Conservation (phyloP, 2,888 invertebrate genomes). For the Noctua fimbriata region DNA sequence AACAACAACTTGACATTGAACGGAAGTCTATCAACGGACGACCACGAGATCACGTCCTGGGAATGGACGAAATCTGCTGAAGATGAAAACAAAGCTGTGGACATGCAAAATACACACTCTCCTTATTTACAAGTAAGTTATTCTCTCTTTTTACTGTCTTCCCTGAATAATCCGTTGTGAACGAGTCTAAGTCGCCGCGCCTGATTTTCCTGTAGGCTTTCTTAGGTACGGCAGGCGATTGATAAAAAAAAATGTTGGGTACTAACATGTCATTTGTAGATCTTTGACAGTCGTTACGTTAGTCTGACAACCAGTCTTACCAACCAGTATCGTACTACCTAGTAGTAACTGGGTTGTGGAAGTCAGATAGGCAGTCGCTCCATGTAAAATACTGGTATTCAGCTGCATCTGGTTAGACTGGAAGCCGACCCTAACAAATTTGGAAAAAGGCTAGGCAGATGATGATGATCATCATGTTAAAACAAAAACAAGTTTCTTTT, state of each 20-base stretch:
- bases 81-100: conserved; percentile 97
- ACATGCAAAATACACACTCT: conserved; percentile 98
- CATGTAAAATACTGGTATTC: too few species aligned
- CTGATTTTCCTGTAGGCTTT: not conserved
- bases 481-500: not conserved
- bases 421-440: too few species aligned
- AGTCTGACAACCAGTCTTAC: too few species aligned
- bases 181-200: not conserved
- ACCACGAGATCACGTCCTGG: conserved; percentile 97
- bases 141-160: not conserved
- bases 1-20: conserved; percentile 96
- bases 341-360: too few species aligned
- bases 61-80: conserved; percentile 98
- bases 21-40: conserved; percentile 97
- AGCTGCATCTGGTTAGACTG: too few species aligned
- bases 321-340: too few species aligned
- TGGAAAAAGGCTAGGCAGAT: too few species aligned
- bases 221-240: not conserved
- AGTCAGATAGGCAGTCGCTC: too few species aligned
- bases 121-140: conserved; percentile 93
- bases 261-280: too few species aligned
- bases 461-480: not conserved
- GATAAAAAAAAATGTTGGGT: not conserved
- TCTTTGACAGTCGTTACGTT: too few species aligned
- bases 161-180: not conserved